Evolutionary conservation across 2,888 invertebrate species (phyloP).

Genomic region (Erannis defoliaria): DNA sequence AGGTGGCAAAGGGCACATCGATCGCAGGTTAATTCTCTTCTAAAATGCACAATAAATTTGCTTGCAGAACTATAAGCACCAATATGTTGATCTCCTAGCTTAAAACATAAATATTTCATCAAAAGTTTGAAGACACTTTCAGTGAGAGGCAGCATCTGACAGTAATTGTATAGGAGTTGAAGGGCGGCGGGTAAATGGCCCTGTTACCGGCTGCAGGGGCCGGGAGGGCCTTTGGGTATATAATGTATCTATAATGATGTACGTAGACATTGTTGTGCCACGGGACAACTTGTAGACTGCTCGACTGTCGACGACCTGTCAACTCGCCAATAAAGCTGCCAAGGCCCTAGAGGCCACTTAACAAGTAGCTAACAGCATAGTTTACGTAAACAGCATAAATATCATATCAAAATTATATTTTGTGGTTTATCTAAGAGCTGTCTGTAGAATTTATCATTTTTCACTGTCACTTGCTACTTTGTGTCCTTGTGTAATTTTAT

Average conservation of each 20-base stretch:
- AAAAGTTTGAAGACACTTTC: constrained; percentile 49
- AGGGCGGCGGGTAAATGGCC: constrained; percentile 61
- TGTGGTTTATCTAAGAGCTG: too few species aligned
- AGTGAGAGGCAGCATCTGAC: constrained; percentile 51
- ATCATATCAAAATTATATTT: too few species aligned
- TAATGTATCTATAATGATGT: constrained; percentile 9
- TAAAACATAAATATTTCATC: constrained; percentile 46
- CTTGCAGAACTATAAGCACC: constrained; percentile 31
- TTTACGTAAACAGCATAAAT: neutral
- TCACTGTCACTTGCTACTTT: too few species aligned
- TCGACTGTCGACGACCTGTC: constrained; percentile 40
- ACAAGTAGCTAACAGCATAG: neutral
- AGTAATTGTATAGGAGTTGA: constrained; percentile 60
- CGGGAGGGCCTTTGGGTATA: constrained; percentile 14
- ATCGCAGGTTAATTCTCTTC: constrained; percentile 9
- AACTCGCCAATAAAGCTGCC: constrained; percentile 38
- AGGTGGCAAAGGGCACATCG: constrained; percentile 17
- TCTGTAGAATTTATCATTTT: too few species aligned
- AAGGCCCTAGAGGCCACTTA: neutral
- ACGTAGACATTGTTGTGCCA: constrained; percentile 3
- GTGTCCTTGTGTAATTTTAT: too few species aligned
- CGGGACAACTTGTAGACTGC: constrained; percentile 38
- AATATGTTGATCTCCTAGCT: constrained; percentile 38
- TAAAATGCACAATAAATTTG: constrained; percentile 31
- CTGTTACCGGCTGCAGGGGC: constrained; percentile 45